Percentiles rank a stretch among this genome's conserved stretches.
Conservation (phyloP, 2,888 invertebrate genomes). For the Tridacna crocea region DNA sequence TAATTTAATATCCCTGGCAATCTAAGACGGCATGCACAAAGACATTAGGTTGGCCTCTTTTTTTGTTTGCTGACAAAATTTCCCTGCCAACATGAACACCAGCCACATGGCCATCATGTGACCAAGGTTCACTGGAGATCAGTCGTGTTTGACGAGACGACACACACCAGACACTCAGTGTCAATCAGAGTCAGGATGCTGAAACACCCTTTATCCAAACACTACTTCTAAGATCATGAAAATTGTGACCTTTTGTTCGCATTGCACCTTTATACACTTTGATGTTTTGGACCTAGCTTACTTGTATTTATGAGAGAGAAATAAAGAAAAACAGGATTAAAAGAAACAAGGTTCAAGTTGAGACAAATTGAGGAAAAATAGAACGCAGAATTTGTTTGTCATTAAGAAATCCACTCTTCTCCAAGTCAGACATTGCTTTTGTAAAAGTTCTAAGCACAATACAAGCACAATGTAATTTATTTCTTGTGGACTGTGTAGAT, state of each 20-base stretch:
- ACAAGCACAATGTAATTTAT: too few relatives aligned
- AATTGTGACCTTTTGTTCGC: neutral
- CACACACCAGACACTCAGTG: conserved; percentile 35
- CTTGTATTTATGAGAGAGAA: too few relatives aligned
- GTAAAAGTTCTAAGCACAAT: too few relatives aligned
- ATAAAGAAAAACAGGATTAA: too few relatives aligned
- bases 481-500: too few relatives aligned
- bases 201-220: conserved; percentile 6
- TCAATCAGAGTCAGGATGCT: conserved; percentile 40
- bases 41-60: neutral
- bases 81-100: conserved; percentile 18
- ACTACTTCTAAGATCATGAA: neutral
- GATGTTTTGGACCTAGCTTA: neutral
- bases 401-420: too few relatives aligned
- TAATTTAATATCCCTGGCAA: conserved; percentile 1
- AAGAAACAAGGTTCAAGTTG: too few relatives aligned
- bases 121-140: conserved; percentile 54
- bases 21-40: neutral
- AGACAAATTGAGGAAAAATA: too few relatives aligned
- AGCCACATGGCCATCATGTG: conserved; percentile 53
- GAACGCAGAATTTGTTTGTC: too few relatives aligned
- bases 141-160: conserved; percentile 45
- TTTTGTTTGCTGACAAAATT: conserved; percentile 15
- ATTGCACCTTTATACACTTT: neutral
- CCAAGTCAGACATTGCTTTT: too few relatives aligned